Evolutionary conservation across 2,888 invertebrate genomes (phyloP).

Genomic region (Ormyrus pomaceus): DNA sequence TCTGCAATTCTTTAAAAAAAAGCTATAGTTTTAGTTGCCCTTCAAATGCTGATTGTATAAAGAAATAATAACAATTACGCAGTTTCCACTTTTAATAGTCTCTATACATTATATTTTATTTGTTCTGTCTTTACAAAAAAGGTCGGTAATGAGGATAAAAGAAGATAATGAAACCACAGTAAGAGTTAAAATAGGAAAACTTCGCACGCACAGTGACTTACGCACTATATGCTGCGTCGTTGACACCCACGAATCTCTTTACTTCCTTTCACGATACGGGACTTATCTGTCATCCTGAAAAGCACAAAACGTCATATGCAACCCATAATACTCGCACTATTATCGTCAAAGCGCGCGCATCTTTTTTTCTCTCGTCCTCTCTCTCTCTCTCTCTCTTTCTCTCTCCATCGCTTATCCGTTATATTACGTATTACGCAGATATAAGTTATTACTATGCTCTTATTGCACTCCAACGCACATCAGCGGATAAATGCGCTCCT

Average conservation of each 20-base stretch:
- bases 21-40: too few species aligned
- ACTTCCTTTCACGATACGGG: conserved; percentile 70
- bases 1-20: too few species aligned
- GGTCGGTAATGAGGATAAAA: too few species aligned
- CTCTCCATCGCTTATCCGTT: conserved; percentile 50
- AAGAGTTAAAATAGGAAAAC: neutral
- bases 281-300: conserved; percentile 71
- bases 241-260: conserved; percentile 63
- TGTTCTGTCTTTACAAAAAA: too few species aligned
- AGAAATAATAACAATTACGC: too few species aligned
- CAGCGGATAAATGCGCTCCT: conserved; percentile 43
- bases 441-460: conserved; percentile 64
- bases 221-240: conserved; percentile 44
- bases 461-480: conserved; percentile 52
- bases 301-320: conserved; percentile 36
- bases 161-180: too few species aligned
- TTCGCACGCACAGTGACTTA: conserved; percentile 1
- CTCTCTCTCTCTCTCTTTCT: conserved; percentile 40
- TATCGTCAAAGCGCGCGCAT: neutral
- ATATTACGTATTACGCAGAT: conserved; percentile 65
- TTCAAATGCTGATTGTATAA: too few species aligned
- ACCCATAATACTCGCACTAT: neutral
- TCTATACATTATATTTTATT: too few species aligned
- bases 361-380: neutral
- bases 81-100: too few species aligned